phyloP scores from a whole-genome alignment of 1,140 invertebrate genomes.

The Zeugodacus cucurbitae region DNA sequence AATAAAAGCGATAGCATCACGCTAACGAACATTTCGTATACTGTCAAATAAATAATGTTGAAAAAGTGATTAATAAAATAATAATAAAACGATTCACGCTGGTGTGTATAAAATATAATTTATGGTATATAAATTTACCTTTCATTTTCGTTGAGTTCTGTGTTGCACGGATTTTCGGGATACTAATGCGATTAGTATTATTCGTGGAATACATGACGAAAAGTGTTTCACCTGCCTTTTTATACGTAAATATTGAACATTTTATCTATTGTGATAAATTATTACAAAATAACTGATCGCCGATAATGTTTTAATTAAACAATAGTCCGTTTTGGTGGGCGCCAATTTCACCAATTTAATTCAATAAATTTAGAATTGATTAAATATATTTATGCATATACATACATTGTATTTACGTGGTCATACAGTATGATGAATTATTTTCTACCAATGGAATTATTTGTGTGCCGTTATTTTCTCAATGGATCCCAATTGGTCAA shows the following conservation, averaged over 20 bases:
- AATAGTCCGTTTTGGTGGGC: not conserved
- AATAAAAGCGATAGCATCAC: not conserved
- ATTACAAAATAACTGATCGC: not conserved
- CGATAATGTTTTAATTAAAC: constrained; percentile 26
- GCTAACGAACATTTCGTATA: constrained; percentile 1
- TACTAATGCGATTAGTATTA: not conserved
- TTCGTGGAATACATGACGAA: not conserved
- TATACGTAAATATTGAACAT: not conserved
- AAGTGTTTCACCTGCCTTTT: not conserved
- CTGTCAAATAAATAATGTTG: not conserved
- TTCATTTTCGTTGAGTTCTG: constrained; percentile 19
- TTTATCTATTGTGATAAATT: not conserved
- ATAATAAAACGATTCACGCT: not conserved
- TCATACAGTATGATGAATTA: no score
- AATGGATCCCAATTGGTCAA: no score
- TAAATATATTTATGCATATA: not conserved
- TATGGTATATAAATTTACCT: not conserved
- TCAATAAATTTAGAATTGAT: not conserved
- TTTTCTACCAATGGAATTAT: no score
- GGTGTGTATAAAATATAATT: not conserved
- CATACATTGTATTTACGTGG: not conserved
- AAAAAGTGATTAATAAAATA: not conserved
- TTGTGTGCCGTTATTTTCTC: no score
- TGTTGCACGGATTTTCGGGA: no score
- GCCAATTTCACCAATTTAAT: not conserved